Percentiles rank a stretch among this genome's conserved stretches.
Evolutionary conservation across 2,888 invertebrate genomes (phyloP).

Genomic region (Sinhomidia bicolor): DNA sequence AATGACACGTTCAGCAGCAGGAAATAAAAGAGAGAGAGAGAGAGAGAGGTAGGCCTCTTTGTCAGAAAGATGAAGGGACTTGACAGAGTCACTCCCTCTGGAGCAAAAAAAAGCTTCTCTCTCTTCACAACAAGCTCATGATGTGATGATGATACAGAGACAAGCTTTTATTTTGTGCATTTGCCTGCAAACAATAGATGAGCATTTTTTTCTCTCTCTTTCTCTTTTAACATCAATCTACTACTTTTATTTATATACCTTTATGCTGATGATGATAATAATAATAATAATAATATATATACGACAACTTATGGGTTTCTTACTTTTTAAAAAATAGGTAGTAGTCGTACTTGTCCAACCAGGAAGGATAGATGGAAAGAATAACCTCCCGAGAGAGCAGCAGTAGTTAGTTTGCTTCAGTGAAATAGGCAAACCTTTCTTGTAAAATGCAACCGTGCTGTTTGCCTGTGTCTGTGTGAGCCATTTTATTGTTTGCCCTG

Average conservation of each 20-base stretch:
- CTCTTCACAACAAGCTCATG: neutral
- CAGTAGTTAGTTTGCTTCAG: too few species aligned
- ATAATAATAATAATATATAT: too few species aligned
- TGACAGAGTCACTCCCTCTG: slow-evolving; percentile 68
- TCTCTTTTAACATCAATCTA: too few species aligned
- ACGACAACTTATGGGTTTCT: too few species aligned
- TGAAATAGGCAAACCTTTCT: slow-evolving; percentile 39
- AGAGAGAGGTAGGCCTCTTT: slow-evolving; percentile 45
- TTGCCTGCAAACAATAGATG: slow-evolving; percentile 77
- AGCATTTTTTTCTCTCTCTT: slow-evolving; percentile 47
- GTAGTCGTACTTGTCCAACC: too few species aligned
- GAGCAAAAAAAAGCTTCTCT: slow-evolving; percentile 14
- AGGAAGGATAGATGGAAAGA: too few species aligned
- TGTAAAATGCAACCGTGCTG: neutral
- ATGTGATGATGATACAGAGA: neutral
- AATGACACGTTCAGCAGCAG: slow-evolving; percentile 58
- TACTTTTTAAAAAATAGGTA: too few species aligned
- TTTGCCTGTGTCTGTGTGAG: neutral
- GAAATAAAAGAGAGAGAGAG: neutral
- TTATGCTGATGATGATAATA: too few species aligned
- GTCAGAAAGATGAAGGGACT: slow-evolving; percentile 49
- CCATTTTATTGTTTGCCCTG: slow-evolving; percentile 65
- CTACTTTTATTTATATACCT: too few species aligned
- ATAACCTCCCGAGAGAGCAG: neutral
- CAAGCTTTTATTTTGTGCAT: slow-evolving; percentile 71